Percentiles rank a stretch among this genome's conserved stretches.
Conservation (phyloP, 1,140 invertebrate genomes). For the Ooceraea biroi region DNA sequence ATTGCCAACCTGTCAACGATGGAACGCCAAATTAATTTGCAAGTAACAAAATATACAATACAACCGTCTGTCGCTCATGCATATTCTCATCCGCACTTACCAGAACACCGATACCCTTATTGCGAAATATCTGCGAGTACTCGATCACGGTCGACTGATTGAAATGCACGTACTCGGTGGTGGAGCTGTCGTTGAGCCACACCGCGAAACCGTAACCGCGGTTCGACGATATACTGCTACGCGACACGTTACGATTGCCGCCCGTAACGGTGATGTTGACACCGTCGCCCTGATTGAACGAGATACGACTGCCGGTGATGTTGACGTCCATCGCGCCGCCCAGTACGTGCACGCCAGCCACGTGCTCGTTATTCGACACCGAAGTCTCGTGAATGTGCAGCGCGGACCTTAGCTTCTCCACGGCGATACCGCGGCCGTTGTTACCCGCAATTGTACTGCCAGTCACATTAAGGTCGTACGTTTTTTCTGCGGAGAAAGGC, state of each 20-base stretch:
- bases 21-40: background rate
- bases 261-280: conserved; percentile 97
- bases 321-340: conserved; percentile 97
- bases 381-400: conserved; percentile 93
- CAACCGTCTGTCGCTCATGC: background rate
- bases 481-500: conserved; percentile 88
- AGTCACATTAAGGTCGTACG: conserved; percentile 95
- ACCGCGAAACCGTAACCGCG: conserved; percentile 93
- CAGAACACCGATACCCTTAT: conserved; percentile 94
- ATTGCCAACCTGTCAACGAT: conserved; percentile 88
- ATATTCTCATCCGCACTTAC: conserved; percentile 79
- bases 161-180: conserved; percentile 91
- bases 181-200: conserved; percentile 94
- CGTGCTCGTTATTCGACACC: conserved; percentile 95
- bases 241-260: conserved; percentile 95
- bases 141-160: conserved; percentile 95
- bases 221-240: conserved; percentile 93
- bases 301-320: conserved; percentile 95
- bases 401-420: conserved; percentile 94
- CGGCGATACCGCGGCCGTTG: conserved; percentile 95
- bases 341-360: conserved; percentile 94
- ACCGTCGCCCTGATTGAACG: conserved; percentile 96
- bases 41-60: conserved; percentile 15
- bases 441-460: conserved; percentile 95
- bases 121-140: conserved; percentile 94